phyloP scores from a whole-genome alignment of 2,888 invertebrate genomes.

The Agrotis clavis region DNA sequence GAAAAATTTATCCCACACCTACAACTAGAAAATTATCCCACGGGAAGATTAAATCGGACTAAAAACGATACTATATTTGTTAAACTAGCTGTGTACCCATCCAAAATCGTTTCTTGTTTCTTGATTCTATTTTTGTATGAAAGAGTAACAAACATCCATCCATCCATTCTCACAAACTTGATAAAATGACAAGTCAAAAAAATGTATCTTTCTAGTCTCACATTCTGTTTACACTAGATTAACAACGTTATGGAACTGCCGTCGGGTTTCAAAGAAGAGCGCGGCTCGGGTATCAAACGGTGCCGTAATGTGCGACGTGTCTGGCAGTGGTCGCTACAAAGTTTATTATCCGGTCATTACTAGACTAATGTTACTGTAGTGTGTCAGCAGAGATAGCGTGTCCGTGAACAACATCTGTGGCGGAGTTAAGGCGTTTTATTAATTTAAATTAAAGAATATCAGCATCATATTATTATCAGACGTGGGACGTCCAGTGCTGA shows the following conservation, averaged over 20 bases:
- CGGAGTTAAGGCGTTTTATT: background rate
- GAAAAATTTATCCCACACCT: too few relatives aligned
- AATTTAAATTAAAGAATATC: background rate
- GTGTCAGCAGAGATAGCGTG: constrained; percentile 43
- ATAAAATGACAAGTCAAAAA: background rate
- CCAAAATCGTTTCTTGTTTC: too few relatives aligned
- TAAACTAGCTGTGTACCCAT: too few relatives aligned
- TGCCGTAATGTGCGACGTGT: constrained; percentile 15
- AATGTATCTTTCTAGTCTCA: constrained; percentile 1
- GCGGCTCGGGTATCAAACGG: constrained; percentile 53
- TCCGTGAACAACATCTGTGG: constrained; percentile 20
- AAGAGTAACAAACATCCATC: too few relatives aligned
- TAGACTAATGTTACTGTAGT: constrained; percentile 5
- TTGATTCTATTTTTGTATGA: too few relatives aligned
- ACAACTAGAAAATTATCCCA: too few relatives aligned
- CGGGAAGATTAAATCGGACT: too few relatives aligned
- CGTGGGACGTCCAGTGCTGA: too few relatives aligned
- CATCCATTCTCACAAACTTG: too few relatives aligned
- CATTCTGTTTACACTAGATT: constrained; percentile 34
- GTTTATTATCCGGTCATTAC: constrained; percentile 53
- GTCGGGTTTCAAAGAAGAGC: constrained; percentile 47
- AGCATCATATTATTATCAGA: too few relatives aligned
- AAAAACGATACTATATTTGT: too few relatives aligned
- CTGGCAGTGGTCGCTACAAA: constrained; percentile 50
- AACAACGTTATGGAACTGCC: constrained; percentile 15